Base-by-base conservation (phyloP, 1,140 invertebrate genomes). In the Chrysomallon squamiferum region DNA sequence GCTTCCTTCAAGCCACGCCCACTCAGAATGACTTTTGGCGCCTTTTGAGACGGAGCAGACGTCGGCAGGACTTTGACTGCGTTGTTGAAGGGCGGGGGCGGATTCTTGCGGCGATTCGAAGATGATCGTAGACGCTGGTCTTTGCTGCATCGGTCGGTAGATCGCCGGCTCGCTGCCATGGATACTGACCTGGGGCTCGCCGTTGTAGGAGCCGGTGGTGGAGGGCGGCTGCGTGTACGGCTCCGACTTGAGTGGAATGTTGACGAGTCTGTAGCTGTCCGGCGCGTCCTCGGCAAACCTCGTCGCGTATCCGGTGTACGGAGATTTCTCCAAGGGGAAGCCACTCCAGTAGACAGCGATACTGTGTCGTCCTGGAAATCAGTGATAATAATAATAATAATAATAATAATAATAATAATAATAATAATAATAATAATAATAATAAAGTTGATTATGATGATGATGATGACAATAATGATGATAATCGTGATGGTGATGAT, bases 1-100 rank as follows among this genome's bases (percentile, higher is more conserved):
- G 96, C 92, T 66, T 93, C 89, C 25, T 95, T 94, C 22, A 99
- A 86, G 0, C 97, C 97, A 68, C 92, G 89, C 5, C 97, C 97
- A 56, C 93, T 91, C 0, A 99, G 65, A 15, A 82, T 69, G 11
- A 84, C 80, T 68, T 85, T 81, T 25, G 65, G 72, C 7, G 73
- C 66, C 59, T 69, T 62, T 22, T 47, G 54, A 33, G 63, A 18
- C 18, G 50, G 35, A 1, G n/a, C 2, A 35, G 29, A 22, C 13
- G 49, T 25, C 58, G 49, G 59, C 57, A 50, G 62, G 58, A 65
- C 54, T 61, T 29, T 58, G 41, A 59, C 56, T 9, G 35, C 49
- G n/a, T 63, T 22, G 6, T 5, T 5, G 6, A 38, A 7, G 35
- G 35, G 15, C 33, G 29, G 33, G 41, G 5, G 13, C 20, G 15